Base-by-base conservation (phyloP, 2,888 invertebrate species). In the Agriopis leucophaearia region DNA sequence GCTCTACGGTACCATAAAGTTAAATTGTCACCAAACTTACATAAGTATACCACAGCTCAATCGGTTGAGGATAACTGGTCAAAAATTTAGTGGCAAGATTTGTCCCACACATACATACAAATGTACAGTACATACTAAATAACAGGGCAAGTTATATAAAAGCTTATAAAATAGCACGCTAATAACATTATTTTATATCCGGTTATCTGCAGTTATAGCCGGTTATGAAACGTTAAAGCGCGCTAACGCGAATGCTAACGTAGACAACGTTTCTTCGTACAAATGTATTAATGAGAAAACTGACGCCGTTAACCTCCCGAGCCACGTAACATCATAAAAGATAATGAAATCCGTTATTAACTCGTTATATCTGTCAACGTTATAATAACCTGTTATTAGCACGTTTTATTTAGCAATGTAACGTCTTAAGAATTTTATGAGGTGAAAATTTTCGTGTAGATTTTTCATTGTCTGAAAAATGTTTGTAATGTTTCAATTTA, bases 301-400 rank as follows among this genome's bases (percentile, higher is more conserved):
- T 66, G 54, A 66, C 52, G 61, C 50, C 50, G 62, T 64, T 65
- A 42, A 64, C 59, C 66, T 56, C 55, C 76, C 72, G n/a, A 71
- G 73, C 75, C 77, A 77, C 78, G 81, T 79, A 71, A 65, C 52
- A 71, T 81, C 81, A 78, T 87, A 85, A 83, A 82, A 81, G 81
- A 82, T 85, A 85, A 87, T 87, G 81, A 87, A 85, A 86, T 78
- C 81, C 77, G 79, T 81, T 84, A 84, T 82, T 80, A 83, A 77
- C 73, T 74, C 16, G 73, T 69, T 71, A 72, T 71, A 51, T 52
- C 64, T 66, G 74, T 70, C 69, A 72, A 63, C 66, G 71, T 65
- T 57, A 64, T 73, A 62, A 70, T 67, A 73, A 71, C 61, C 44
- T 42, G 64, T 67, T 66, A 64, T 62, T 57, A 66, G 15, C 47